These are phyloP conservation scores for Tragelaphus strepsiceros DNA, from an alignment of 2,113 vertebrate genomes.

Conservation along the genomic window DNA sequence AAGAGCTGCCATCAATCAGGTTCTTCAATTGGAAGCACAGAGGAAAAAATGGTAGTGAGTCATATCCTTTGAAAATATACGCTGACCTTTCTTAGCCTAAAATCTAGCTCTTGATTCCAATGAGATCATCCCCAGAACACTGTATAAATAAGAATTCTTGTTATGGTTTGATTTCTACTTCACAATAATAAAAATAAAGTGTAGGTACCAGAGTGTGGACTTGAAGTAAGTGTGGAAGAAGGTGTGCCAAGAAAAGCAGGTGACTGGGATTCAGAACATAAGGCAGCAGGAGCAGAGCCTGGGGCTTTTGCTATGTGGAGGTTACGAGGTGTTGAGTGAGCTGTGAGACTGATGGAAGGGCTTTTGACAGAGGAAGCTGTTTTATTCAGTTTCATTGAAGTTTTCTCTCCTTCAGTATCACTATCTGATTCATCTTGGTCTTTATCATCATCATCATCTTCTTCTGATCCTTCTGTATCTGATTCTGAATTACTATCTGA, in stretches of 20 bases:
- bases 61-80: conserved; percentile 45
- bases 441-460: conserved; percentile 89
- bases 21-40: conserved; percentile 30
- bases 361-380: conserved; percentile 84
- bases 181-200: conserved; percentile 68
- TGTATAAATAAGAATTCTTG: conserved; percentile 17
- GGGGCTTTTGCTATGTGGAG: conserved; percentile 85
- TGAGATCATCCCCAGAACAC: conserved; percentile 37
- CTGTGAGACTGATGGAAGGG: conserved; percentile 82
- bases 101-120: conserved; percentile 16
- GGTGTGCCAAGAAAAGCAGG: conserved; percentile 80
- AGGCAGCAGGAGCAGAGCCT: conserved; percentile 78
- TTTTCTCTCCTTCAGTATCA: conserved; percentile 87
- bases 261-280: conserved; percentile 83
- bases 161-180: conserved; percentile 1
- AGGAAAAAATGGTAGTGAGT: conserved; percentile 6
- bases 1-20: conserved; percentile 17
- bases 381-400: conserved; percentile 81
- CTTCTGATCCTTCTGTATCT: conserved; percentile 91
- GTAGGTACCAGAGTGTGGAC: conserved; percentile 85
- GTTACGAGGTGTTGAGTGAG: conserved; percentile 89
- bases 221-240: conserved; percentile 80
- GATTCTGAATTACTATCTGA: conserved; percentile 93
- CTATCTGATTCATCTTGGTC: conserved; percentile 87
- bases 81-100: conserved; percentile 7